A percentile compares a stretch with the other conserved stretches of the same genome.
Evolutionary conservation across 2,113 vertebrate genomes (phyloP).

Genomic region (Pavo muticus): DNA sequence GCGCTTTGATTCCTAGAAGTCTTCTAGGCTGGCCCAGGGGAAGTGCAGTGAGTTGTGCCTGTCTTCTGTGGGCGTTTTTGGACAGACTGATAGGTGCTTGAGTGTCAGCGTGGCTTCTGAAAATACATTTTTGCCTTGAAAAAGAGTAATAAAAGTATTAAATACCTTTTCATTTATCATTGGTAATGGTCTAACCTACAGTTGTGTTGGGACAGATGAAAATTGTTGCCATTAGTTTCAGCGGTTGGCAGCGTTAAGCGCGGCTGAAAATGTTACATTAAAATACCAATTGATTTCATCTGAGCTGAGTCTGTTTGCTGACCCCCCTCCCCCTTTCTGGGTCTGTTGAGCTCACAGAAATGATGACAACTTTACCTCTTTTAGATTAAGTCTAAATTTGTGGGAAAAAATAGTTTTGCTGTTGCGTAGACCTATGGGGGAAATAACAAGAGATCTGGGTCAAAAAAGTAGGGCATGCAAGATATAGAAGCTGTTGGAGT

Average conservation of each 20-base stretch:
- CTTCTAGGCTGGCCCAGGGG: background rate
- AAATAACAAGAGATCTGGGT: constrained; percentile 54
- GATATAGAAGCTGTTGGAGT: constrained; percentile 57
- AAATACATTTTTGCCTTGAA: constrained; percentile 25
- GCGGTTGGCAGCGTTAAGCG: background rate
- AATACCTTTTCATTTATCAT: constrained; percentile 15
- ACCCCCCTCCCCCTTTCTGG: background rate
- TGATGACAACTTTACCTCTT: background rate
- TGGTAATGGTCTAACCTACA: background rate
- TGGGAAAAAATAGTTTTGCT: constrained; percentile 46
- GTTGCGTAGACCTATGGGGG: constrained; percentile 13
- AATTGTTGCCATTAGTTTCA: background rate
- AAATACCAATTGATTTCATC: background rate
- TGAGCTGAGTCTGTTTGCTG: background rate
- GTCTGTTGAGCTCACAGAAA: background rate
- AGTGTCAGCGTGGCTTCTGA: constrained; percentile 33
- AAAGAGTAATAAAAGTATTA: background rate
- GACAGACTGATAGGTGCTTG: background rate
- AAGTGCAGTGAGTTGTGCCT: constrained; percentile 6
- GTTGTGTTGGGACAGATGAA: background rate
- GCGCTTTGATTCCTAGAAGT: constrained; percentile 11
- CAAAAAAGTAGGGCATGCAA: constrained; percentile 55
- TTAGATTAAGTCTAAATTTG: constrained; percentile 30
- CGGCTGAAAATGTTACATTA: background rate
- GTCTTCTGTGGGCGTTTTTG: background rate